Evolutionary conservation across 2,113 vertebrate species (phyloP).

Genomic region (Chitala chitala): DNA sequence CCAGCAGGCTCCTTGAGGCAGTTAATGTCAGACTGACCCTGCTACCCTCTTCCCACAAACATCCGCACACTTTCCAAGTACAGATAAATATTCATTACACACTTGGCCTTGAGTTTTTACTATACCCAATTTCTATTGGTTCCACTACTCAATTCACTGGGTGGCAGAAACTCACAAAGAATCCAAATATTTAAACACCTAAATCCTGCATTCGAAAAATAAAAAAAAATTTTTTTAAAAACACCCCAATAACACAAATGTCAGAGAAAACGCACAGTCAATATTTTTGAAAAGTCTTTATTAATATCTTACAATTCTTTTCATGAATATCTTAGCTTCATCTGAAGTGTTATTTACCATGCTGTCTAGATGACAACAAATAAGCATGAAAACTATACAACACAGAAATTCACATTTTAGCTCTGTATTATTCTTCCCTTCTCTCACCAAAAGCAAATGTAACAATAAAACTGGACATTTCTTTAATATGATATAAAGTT

Average conservation of each 20-base stretch:
- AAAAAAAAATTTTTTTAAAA: background rate
- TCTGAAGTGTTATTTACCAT: conserved; percentile 57
- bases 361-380: conserved; percentile 51
- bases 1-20: too few relatives aligned
- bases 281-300: conserved; percentile 68
- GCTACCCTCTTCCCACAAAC: too few relatives aligned
- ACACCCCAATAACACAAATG: too few relatives aligned
- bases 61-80: too few relatives aligned
- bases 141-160: too few relatives aligned
- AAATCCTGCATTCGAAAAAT: conserved; percentile 2
- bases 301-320: conserved; percentile 76
- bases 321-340: conserved; percentile 54
- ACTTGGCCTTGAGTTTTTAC: too few relatives aligned
- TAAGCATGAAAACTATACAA: conserved; percentile 50
- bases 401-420: conserved; percentile 58
- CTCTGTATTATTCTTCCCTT: conserved; percentile 40
- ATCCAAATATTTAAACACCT: too few relatives aligned
- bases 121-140: too few relatives aligned
- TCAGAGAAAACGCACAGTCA: background rate
- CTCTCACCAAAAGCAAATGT: conserved; percentile 37
- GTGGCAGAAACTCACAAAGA: too few relatives aligned
- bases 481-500: conserved; percentile 34
- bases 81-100: too few relatives aligned
- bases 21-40: too few relatives aligned
- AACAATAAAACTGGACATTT: conserved; percentile 48